Evolutionary conservation across 1,140 invertebrate genomes (phyloP), one percentile per base, ranked within the genome.

Genomic region (Atta colombica): DNA sequence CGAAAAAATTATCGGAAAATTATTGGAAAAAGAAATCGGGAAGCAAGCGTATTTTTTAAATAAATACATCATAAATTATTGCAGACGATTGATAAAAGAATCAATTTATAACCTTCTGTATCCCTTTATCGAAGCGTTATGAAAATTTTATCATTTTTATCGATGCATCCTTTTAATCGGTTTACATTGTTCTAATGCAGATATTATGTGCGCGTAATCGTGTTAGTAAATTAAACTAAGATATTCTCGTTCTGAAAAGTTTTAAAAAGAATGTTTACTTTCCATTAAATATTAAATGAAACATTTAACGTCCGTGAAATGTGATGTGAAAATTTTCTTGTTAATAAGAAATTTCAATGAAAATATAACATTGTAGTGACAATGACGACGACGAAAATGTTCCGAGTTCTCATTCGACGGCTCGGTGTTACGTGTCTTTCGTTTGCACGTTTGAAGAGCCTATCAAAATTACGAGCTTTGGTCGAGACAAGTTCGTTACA

Each of bases 381-480:
- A 18, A 49, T 28, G 35, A 18, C 45, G 25, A 39, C 1, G 66
- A 39, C 3, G 66, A 35, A 49, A 84, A 63, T 18, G 18, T 71
- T 69, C 10, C 31, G n/a, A 55, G 31, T 14, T 39, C 16, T 71
- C 65, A 25, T 39, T 69, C 4, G 65, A 1, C 49, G 55, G 0
- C 39, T 8, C n/a, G 7, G 31, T 5, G 16, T n/a, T 16, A 58
- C 53, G 39, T 14, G n/a, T 18, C n/a, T 49, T 74, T 63, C 80
- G 80, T 84, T 84, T 74, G 69, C 69, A 61, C 69, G 63, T 75
- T 25, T 68, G 68, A 74, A 60, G 35, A 74, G 45, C 80, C 74
- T 55, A 63, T 84, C 53, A 84, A 74, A 84, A 84, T 84, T 84
- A 75, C 69, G 45, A 84, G 68, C 55, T 74, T 74, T 61, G 14